Conservation (phyloP, 2,113 vertebrate species). For the Phodopus roborovskii region DNA sequence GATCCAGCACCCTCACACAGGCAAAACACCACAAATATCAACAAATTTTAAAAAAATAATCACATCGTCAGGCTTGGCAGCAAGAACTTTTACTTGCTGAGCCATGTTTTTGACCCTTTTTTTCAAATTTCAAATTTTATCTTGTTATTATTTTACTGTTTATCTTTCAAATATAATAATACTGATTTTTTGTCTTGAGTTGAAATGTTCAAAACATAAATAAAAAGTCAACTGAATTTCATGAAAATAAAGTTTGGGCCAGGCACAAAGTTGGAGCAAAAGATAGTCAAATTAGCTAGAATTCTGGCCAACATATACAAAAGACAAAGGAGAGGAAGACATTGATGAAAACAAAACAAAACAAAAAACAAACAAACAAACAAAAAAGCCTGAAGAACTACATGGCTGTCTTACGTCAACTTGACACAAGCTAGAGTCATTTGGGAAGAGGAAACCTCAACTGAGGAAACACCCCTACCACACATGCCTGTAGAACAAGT, state of each 20-base stretch:
- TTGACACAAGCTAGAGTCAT: background rate
- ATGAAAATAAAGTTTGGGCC: background rate
- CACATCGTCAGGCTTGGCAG: too few relatives aligned
- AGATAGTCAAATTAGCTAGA: conserved; percentile 66
- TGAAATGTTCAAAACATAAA: conserved; percentile 49
- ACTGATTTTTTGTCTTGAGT: conserved; percentile 67
- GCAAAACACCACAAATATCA: background rate
- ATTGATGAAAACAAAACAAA: background rate
- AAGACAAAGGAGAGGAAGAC: conserved; percentile 81
- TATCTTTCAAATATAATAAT: conserved; percentile 31
- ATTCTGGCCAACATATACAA: conserved; percentile 78
- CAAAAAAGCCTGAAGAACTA: background rate
- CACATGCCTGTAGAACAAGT: background rate
- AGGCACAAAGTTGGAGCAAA: background rate
- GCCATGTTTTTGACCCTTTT: background rate
- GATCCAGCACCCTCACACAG: background rate
- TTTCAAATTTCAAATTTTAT: background rate
- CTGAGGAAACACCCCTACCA: background rate
- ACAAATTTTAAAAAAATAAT: background rate
- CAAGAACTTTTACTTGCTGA: background rate
- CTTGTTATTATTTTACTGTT: background rate
- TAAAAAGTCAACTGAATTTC: background rate
- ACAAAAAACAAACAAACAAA: too few relatives aligned
- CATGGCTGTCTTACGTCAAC: background rate
- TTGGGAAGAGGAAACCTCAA: background rate